phyloP scores from a whole-genome alignment of 2,888 invertebrate species.

The Caenorhabditis macrosperma region DNA sequence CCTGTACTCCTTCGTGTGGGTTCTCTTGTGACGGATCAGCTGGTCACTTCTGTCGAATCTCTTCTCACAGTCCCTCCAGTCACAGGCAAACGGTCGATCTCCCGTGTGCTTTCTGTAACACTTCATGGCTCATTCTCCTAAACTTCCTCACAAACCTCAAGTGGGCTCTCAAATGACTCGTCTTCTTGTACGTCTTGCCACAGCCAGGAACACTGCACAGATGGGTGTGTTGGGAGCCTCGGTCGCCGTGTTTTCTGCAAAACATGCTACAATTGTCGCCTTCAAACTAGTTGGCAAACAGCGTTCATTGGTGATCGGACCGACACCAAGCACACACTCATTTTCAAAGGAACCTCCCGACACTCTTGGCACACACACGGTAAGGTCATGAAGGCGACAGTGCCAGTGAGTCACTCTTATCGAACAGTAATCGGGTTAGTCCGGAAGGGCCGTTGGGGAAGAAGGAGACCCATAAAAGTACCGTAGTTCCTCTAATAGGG shows the following conservation, averaged over 20 bases:
- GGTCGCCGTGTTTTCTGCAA: constrained; percentile 56
- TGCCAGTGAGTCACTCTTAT: constrained; percentile 2
- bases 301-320: neutral
- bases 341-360: constrained; percentile 29
- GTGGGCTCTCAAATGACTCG: constrained; percentile 66
- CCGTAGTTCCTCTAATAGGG: constrained; percentile 32
- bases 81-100: constrained; percentile 57
- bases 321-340: constrained; percentile 19
- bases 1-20: constrained; percentile 61
- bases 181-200: constrained; percentile 65
- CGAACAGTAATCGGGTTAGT: neutral
- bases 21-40: constrained; percentile 58
- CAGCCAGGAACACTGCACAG: constrained; percentile 56
- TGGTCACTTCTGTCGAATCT: constrained; percentile 65
- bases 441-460: neutral
- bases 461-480: neutral
- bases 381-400: constrained; percentile 9
- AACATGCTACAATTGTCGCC: neutral
- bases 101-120: constrained; percentile 54
- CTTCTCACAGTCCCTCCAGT: constrained; percentile 52
- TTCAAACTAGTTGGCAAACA: constrained; percentile 2
- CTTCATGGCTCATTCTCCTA: neutral
- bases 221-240: constrained; percentile 43
- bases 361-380: neutral
- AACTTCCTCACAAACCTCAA: constrained; percentile 29